Conservation (phyloP, 2,113 vertebrate genomes). For the Rhea americana region DNA sequence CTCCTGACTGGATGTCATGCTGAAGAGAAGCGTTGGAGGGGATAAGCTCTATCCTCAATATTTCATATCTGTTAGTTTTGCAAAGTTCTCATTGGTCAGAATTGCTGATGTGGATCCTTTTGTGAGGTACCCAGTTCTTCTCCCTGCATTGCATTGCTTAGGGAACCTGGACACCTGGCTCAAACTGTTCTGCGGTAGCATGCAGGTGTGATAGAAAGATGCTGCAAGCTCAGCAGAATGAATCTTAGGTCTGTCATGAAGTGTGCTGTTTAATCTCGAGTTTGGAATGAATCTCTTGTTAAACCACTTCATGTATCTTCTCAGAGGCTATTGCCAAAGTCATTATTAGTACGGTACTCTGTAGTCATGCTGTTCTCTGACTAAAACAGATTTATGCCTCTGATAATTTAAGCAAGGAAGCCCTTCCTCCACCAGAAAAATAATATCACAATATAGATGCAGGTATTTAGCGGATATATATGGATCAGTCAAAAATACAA, state of each 20-base stretch:
- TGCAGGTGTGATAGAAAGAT: background rate
- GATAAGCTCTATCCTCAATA: no score
- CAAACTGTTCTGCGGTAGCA: background rate
- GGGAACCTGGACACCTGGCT: background rate
- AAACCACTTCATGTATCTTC: background rate
- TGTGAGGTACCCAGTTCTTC: background rate
- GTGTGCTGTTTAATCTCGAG: background rate
- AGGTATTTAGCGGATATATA: background rate
- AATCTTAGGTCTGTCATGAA: background rate
- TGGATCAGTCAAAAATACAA: background rate
- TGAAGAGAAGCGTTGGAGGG: background rate
- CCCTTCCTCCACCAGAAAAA: background rate
- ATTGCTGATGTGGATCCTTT: background rate
- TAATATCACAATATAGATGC: background rate
- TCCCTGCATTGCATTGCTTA: background rate
- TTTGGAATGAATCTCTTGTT: background rate
- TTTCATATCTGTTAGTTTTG: background rate
- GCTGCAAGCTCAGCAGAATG: background rate
- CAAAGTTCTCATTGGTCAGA: background rate
- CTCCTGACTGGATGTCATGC: background rate
- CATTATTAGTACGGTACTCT: background rate
- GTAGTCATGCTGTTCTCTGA: background rate
- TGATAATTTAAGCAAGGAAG: background rate
- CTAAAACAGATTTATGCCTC: background rate
- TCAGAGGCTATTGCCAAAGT: background rate